Conservation (phyloP, 2,797 vertebrate species). For the Gallirallus australis region DNA sequence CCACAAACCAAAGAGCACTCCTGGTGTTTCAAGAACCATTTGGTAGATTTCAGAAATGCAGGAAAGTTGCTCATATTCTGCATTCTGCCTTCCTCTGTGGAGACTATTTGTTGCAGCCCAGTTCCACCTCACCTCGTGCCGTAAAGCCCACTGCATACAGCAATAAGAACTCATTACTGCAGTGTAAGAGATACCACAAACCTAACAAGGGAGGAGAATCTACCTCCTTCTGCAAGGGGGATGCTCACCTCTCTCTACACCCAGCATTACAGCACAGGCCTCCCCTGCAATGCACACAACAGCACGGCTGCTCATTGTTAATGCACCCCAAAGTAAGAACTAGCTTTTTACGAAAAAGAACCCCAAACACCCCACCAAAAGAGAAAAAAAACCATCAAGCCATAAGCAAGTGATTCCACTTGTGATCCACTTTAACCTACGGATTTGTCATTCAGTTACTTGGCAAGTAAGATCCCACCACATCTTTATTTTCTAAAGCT, state of each 20-base stretch:
- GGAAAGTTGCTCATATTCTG: neutral
- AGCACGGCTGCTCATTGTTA: neutral
- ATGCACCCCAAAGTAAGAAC: neutral
- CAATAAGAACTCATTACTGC: neutral
- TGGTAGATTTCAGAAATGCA: neutral
- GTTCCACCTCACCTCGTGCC: neutral
- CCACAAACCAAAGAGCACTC: neutral
- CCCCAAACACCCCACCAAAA: neutral
- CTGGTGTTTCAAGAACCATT: neutral
- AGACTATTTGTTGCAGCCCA: neutral
- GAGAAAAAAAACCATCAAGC: neutral
- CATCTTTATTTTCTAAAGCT: too few relatives aligned
- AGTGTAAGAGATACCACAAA: neutral
- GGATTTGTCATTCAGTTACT: neutral
- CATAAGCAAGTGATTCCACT: neutral
- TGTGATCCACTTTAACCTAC: neutral
- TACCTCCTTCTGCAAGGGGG: neutral
- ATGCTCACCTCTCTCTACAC: neutral
- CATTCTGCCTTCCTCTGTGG: neutral
- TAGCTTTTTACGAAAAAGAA: too few relatives aligned
- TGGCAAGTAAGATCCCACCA: neutral
- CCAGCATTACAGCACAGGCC: neutral
- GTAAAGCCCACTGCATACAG: neutral
- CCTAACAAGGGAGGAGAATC: neutral
- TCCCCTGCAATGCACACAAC: neutral